Conservation (phyloP, 2,113 vertebrate genomes). For the Pelobates fuscus region DNA sequence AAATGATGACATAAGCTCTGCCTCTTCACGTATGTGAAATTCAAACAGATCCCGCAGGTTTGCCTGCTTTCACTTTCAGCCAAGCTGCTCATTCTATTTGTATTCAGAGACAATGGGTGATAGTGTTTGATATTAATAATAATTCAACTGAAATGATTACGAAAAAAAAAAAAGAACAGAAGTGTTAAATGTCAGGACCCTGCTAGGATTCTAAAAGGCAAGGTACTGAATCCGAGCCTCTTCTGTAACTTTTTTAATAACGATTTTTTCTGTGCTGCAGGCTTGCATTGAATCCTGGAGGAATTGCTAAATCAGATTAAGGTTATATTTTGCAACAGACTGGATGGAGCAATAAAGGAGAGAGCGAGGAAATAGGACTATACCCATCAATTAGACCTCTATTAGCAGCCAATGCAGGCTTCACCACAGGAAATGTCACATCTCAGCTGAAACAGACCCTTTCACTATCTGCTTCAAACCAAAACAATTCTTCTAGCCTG, state of each 20-base stretch:
- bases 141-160: constrained; percentile 53
- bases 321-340: constrained; percentile 97
- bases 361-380: constrained; percentile 95
- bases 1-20: neutral
- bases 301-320: constrained; percentile 97
- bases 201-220: constrained; percentile 62
- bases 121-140: constrained; percentile 62
- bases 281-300: constrained; percentile 92
- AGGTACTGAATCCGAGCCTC: constrained; percentile 76
- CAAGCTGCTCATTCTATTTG: constrained; percentile 40
- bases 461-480: constrained; percentile 71
- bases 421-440: constrained; percentile 93
- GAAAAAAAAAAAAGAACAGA: constrained; percentile 59
- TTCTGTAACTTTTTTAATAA: constrained; percentile 98
- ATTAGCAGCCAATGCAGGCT: constrained; percentile 96
- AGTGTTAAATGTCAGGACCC: constrained; percentile 58
- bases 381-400: constrained; percentile 99
- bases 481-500: constrained; percentile 65
- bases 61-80: constrained; percentile 15
- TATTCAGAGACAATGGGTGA: constrained; percentile 51
- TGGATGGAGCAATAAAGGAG: constrained; percentile 97
- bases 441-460: constrained; percentile 69
- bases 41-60: neutral
- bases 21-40: neutral
- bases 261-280: constrained; percentile 87